These are phyloP conservation scores for Ladona fulva DNA, from an alignment of 1,140 invertebrate species.

Conservation along the genomic window DNA sequence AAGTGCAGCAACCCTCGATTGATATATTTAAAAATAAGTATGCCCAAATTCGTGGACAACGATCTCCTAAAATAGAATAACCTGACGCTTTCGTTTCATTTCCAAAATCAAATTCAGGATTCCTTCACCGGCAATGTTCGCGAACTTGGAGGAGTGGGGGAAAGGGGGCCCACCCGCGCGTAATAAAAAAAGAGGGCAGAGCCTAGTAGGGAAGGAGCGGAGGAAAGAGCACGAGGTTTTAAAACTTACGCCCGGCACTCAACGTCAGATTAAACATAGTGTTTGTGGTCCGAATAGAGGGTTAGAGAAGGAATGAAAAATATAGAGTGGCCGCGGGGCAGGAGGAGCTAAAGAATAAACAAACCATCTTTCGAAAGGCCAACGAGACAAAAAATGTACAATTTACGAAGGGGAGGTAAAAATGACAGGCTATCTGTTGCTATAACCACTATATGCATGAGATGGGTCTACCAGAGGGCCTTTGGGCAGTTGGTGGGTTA, in stretches of 20 bases:
- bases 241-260: not conserved
- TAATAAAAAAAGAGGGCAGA: no score
- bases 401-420: not conserved
- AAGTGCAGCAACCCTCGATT: no score
- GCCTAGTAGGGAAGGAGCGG: not conserved
- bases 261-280: not conserved
- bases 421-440: slow-evolving; percentile 3
- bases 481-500: not conserved
- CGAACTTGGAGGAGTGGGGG: no score
- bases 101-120: no score
- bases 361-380: not conserved
- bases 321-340: not conserved
- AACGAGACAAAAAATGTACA: not conserved
- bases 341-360: not conserved
- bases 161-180: no score
- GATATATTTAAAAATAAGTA: no score
- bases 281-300: not conserved
- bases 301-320: not conserved
- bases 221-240: not conserved
- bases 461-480: not conserved
- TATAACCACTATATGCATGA: not conserved
- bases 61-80: no score
- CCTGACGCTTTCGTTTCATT: no score
- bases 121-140: no score
- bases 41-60: no score